phyloP scores from a whole-genome alignment of 2,113 vertebrate species.

The Sardina pilchardus region DNA sequence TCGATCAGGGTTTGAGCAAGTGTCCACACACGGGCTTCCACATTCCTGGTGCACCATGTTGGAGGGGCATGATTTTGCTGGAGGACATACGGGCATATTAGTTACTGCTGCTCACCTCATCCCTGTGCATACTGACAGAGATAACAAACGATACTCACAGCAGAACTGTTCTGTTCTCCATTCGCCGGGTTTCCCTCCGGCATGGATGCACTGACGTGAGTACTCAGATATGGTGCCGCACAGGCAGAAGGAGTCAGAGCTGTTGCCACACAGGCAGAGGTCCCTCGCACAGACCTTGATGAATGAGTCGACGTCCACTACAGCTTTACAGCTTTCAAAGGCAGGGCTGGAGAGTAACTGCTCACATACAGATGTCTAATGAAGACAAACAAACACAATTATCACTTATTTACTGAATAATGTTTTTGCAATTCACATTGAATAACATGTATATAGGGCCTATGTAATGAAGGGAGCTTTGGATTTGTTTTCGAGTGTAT shows the following conservation, averaged over 20 bases:
- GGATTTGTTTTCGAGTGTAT: too few relatives aligned
- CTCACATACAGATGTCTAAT: constrained; percentile 65
- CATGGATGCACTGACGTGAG: constrained; percentile 71
- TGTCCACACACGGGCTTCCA: constrained; percentile 74
- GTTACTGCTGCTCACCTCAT: not conserved
- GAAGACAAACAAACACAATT: constrained; percentile 1
- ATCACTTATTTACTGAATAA: not conserved
- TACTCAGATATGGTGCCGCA: constrained; percentile 73
- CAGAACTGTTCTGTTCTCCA: constrained; percentile 68
- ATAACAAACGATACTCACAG: constrained; percentile 55
- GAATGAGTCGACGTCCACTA: constrained; percentile 59
- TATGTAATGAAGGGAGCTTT: not conserved
- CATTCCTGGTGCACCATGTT: constrained; percentile 81
- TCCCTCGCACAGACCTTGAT: constrained; percentile 65
- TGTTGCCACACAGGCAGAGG: constrained; percentile 62
- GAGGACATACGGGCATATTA: constrained; percentile 29
- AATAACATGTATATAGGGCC: not conserved
- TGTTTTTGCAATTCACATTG: not conserved
- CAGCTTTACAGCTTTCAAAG: constrained; percentile 60
- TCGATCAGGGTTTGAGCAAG: constrained; percentile 77
- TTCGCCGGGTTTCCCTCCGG: constrained; percentile 63
- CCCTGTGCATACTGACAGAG: not conserved
- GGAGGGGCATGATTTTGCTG: constrained; percentile 73
- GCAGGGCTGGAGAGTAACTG: constrained; percentile 56
- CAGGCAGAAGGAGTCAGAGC: constrained; percentile 56